Evolutionary conservation across 2,888 invertebrate genomes (phyloP).

Genomic region (Proisotoma minuta): DNA sequence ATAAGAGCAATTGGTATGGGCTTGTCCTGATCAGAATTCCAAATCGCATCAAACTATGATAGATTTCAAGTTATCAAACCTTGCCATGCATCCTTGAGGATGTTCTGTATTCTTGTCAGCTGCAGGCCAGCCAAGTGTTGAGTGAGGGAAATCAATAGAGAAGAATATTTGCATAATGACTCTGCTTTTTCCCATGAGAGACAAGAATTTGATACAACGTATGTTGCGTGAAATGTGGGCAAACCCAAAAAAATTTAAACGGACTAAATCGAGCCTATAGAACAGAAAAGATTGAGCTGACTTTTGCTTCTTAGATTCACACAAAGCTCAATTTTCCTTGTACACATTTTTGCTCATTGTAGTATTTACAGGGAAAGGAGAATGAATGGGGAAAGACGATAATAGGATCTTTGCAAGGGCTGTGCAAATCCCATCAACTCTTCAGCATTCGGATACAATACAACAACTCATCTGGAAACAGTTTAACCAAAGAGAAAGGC

Average conservation of each 20-base stretch:
- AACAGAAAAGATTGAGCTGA: background rate
- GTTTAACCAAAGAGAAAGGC: background rate
- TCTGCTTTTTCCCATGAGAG: background rate
- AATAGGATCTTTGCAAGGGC: conserved; percentile 7
- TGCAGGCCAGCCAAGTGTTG: background rate
- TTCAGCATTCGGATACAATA: background rate
- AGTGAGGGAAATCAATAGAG: background rate
- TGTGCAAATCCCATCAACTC: background rate
- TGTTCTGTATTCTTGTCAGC: background rate
- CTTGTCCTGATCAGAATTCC: background rate
- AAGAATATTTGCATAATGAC: background rate
- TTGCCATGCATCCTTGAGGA: background rate
- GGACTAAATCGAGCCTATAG: background rate
- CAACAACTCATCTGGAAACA: background rate
- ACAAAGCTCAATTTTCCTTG: background rate
- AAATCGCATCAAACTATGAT: background rate
- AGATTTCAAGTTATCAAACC: background rate
- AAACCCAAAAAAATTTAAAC: background rate
- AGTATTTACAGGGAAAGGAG: too few species aligned
- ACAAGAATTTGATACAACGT: background rate
- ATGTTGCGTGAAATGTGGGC: background rate
- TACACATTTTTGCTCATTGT: too few species aligned
- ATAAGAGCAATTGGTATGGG: background rate
- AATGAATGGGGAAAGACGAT: background rate
- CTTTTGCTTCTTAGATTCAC: background rate